Conservation (phyloP, 92 coral and sea anemone species). For the Porites cylindrica region DNA sequence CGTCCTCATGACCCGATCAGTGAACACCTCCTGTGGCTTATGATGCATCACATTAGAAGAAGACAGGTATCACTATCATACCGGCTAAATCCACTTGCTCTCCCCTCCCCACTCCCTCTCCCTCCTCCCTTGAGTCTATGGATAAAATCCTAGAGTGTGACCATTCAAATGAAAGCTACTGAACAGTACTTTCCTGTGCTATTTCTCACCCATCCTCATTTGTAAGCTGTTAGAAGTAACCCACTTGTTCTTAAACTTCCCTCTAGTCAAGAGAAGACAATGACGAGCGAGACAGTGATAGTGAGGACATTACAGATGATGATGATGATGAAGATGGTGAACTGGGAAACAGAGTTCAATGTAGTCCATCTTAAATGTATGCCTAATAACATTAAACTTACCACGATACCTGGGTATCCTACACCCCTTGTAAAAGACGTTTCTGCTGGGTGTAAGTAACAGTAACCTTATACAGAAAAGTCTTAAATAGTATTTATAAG, state of each 20-base stretch:
- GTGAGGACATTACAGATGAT: slow-evolving; percentile 72
- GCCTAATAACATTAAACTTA: too few species aligned
- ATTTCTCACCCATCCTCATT: not conserved
- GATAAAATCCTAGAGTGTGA: too few species aligned
- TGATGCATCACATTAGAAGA: slow-evolving; percentile 98
- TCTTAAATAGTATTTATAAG: not conserved
- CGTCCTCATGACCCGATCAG: slow-evolving; percentile 95
- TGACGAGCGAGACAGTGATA: slow-evolving; percentile 77
- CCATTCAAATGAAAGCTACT: not conserved
- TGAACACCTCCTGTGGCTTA: slow-evolving; percentile 92
- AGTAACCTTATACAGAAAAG: not conserved
- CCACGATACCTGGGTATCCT: too few species aligned
- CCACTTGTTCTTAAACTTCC: not conserved
- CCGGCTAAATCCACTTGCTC: too few species aligned
- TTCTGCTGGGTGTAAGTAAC: not conserved
- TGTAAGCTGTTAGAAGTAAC: not conserved
- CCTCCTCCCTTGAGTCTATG: not conserved
- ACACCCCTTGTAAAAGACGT: too few species aligned
- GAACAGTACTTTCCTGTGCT: not conserved
- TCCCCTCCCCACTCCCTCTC: not conserved
- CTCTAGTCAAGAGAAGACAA: slow-evolving; percentile 19
- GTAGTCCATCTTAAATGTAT: slow-evolving; percentile 79
- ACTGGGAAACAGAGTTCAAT: slow-evolving; percentile 79
- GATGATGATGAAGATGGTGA: slow-evolving; percentile 85
- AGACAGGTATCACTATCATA: slow-evolving; percentile 42